These are phyloP conservation scores for Plestiodon gilberti DNA, from an alignment of 2,113 vertebrate genomes.

Conservation along the genomic window DNA sequence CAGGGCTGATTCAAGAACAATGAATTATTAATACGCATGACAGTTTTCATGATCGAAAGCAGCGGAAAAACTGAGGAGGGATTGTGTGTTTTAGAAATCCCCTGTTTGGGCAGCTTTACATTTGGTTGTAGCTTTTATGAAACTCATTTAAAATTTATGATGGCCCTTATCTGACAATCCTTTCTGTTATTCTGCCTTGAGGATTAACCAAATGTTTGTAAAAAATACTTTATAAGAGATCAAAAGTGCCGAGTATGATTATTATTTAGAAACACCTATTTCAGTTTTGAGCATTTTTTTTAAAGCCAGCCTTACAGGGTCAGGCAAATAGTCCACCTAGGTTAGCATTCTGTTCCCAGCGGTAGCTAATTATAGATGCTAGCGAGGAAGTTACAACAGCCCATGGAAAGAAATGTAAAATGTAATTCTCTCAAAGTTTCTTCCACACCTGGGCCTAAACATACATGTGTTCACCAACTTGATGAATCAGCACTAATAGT, in stretches of 20 bases:
- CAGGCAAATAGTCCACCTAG: neutral
- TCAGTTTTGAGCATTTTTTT: neutral
- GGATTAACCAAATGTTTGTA: constrained; percentile 25
- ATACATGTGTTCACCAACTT: neutral
- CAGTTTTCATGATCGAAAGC: constrained; percentile 19
- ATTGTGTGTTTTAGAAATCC: constrained; percentile 35
- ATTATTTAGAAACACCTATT: neutral
- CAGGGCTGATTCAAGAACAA: constrained; percentile 16
- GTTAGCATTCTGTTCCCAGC: neutral
- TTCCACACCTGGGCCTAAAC: neutral
- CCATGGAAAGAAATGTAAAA: neutral
- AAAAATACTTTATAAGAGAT: neutral
- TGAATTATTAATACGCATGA: constrained; percentile 22
- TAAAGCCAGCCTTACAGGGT: neutral
- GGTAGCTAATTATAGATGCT: neutral
- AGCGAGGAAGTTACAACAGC: neutral
- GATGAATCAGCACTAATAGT: neutral
- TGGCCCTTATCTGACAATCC: neutral
- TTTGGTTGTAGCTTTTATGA: constrained; percentile 6
- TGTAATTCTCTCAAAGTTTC: neutral
- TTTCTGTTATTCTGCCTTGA: constrained; percentile 13
- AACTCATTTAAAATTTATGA: constrained; percentile 36
- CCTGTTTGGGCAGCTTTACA: constrained; percentile 18
- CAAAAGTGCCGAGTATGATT: neutral
- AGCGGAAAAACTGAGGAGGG: neutral